Conservation (phyloP, 2,888 invertebrate species). For the Ctena decussata region DNA sequence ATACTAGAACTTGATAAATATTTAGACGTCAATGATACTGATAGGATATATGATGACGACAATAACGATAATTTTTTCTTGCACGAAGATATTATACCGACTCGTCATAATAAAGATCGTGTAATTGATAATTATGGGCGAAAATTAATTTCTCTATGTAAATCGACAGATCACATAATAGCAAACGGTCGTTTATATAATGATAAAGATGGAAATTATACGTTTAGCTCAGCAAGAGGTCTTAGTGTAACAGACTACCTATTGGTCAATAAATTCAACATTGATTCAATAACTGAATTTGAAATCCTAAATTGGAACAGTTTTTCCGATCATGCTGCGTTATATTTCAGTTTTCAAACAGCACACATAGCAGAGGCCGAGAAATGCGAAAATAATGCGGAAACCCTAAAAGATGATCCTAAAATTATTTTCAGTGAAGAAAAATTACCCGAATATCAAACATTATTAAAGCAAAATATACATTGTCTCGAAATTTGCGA, state of each 20-base stretch:
- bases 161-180: too few species aligned
- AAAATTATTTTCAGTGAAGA: too few species aligned
- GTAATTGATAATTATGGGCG: too few species aligned
- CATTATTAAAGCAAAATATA: neutral
- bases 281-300: neutral
- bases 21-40: neutral
- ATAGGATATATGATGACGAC: too few species aligned
- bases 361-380: too few species aligned
- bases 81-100: neutral
- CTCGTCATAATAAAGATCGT: neutral
- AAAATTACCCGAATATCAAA: too few species aligned
- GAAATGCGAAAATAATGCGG: too few species aligned
- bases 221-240: neutral
- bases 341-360: neutral
- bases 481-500: too few species aligned
- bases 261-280: neutral
- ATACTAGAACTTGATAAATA: neutral
- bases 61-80: too few species aligned
- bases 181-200: too few species aligned
- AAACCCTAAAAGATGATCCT: neutral
- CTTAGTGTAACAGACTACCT: neutral
- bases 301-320: neutral
- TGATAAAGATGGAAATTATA: too few species aligned
- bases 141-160: too few species aligned
- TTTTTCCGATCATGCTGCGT: neutral